A percentile compares a stretch with the other conserved stretches of the same genome.
phyloP scores from a whole-genome alignment of 2,797 vertebrate genomes.

The Enteromius anoplus region DNA sequence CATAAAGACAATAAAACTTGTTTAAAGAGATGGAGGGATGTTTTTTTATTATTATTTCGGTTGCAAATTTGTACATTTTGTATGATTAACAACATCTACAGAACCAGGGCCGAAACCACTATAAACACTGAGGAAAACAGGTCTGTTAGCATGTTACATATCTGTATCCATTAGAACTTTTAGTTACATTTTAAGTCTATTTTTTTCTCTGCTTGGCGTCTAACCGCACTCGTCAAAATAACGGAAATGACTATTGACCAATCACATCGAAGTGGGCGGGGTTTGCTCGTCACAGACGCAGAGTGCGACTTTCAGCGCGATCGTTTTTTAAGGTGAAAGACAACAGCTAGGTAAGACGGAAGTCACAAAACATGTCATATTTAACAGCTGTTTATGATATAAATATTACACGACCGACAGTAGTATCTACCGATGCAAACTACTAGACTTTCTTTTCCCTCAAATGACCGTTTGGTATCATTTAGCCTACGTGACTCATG shows the following conservation, averaged over 20 bases:
- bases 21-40: not conserved
- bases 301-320: not conserved
- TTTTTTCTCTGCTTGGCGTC: too few relatives aligned
- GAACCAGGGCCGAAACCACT: not conserved
- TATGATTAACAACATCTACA: constrained; percentile 29
- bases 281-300: not conserved
- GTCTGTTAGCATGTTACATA: not conserved
- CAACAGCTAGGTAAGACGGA: not conserved
- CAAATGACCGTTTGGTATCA: not conserved
- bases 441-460: not conserved
- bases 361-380: not conserved
- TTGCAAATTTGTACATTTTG: constrained; percentile 13
- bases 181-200: not conserved
- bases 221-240: too few relatives aligned
- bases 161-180: not conserved
- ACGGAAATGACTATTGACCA: not conserved
- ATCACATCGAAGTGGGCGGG: not conserved
- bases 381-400: not conserved
- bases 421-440: not conserved
- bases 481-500: not conserved
- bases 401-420: not conserved
- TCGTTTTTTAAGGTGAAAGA: not conserved
- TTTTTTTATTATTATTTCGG: constrained; percentile 1
- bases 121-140: not conserved
- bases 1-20: not conserved